These are phyloP conservation scores for Cryptops parisi DNA, from an alignment of 2,888 invertebrate genomes.

Conservation along the genomic window DNA sequence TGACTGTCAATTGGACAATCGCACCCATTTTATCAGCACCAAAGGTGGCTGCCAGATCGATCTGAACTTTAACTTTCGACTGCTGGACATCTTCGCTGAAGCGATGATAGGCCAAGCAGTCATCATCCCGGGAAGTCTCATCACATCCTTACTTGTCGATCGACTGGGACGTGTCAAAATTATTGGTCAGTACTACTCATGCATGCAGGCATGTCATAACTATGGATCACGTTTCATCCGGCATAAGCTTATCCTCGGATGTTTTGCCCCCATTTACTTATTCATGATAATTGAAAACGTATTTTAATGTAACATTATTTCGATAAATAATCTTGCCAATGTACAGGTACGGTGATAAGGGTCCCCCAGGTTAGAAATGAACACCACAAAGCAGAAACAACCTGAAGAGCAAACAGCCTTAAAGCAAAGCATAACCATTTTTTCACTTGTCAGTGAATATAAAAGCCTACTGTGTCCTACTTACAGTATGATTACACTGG, in stretches of 20 bases:
- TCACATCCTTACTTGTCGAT: slow-evolving; percentile 34
- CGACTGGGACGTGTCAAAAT: slow-evolving; percentile 34
- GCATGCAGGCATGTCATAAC: no score
- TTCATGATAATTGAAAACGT: no score
- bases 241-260: no score
- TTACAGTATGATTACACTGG: no score
- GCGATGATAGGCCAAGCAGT: slow-evolving; percentile 36
- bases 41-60: slow-evolving; percentile 32
- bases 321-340: no score
- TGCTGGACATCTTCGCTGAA: slow-evolving; percentile 38
- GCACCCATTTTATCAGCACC: slow-evolving; percentile 34
- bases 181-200: slow-evolving; percentile 28
- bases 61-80: slow-evolving; percentile 44
- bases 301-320: no score
- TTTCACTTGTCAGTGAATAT: no score
- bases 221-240: no score
- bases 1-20: slow-evolving; percentile 42
- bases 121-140: slow-evolving; percentile 34
- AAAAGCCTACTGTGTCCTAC: no score
- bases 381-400: neutral
- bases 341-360: no score
- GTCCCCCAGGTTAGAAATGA: no score
- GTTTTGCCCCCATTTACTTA: no score
- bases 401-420: neutral
- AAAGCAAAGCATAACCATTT: neutral